Percentiles rank a stretch among this genome's conserved stretches.
These are phyloP conservation scores for Gouania willdenowi DNA, from an alignment of 2,797 vertebrate genomes.

Conservation along the genomic window DNA sequence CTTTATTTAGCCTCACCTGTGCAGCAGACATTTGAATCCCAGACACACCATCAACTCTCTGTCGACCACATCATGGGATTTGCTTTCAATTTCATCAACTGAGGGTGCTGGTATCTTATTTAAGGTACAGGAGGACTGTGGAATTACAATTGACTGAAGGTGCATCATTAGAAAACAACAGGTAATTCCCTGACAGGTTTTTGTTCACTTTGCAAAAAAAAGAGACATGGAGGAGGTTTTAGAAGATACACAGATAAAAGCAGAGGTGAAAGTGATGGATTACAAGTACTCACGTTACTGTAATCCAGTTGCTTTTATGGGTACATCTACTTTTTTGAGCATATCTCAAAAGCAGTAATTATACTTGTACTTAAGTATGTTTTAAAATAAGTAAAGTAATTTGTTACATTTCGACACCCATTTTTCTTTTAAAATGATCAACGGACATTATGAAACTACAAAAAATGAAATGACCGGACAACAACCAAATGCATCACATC, in stretches of 20 bases:
- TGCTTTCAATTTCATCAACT: background rate
- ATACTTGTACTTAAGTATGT: too few relatives aligned
- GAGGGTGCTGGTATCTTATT: conserved; percentile 11
- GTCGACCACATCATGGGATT: conserved; percentile 8
- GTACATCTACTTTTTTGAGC: too few relatives aligned
- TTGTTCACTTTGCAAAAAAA: background rate
- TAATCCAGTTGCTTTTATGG: too few relatives aligned
- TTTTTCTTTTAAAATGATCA: too few relatives aligned
- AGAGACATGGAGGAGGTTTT: background rate
- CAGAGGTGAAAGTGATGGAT: too few relatives aligned
- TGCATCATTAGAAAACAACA: conserved; percentile 2
- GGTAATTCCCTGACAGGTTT: background rate
- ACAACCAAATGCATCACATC: too few relatives aligned
- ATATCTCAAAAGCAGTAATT: too few relatives aligned
- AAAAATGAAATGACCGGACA: too few relatives aligned
- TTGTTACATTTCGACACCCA: too few relatives aligned
- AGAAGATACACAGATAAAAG: background rate
- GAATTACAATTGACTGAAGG: background rate
- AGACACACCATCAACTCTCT: conserved; percentile 2
- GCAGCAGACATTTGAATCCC: background rate
- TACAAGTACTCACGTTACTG: too few relatives aligned
- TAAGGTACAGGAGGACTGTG: background rate
- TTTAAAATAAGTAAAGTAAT: too few relatives aligned
- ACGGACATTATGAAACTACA: too few relatives aligned
- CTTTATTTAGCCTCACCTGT: background rate